These are phyloP conservation scores for Dromiciops gliroides DNA, from an alignment of 2,113 vertebrate species.

Conservation along the genomic window DNA sequence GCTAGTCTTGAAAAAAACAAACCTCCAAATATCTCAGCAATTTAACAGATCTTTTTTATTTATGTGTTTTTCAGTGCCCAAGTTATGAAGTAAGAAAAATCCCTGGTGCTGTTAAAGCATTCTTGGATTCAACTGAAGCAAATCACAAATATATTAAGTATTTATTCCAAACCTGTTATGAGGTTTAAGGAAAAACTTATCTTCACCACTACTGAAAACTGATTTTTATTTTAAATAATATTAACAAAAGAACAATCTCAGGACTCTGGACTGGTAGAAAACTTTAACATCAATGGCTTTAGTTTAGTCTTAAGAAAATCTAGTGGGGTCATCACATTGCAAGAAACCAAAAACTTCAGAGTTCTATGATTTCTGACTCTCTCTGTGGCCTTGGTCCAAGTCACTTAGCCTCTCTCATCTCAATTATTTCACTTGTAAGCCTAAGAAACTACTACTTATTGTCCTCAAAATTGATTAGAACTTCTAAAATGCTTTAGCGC, in stretches of 20 bases:
- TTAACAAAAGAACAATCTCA: conserved; percentile 53
- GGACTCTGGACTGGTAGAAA: conserved; percentile 29
- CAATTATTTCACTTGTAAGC: conserved; percentile 8
- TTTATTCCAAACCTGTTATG: conserved; percentile 77
- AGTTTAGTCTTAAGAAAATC: neutral
- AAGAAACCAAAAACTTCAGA: conserved; percentile 10
- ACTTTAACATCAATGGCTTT: conserved; percentile 29
- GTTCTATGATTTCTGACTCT: neutral
- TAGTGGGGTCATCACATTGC: neutral
- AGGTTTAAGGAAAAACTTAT: conserved; percentile 33
- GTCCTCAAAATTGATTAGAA: conserved; percentile 11
- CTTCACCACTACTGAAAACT: conserved; percentile 19
- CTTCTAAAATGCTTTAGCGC: neutral
- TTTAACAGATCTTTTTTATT: conserved; percentile 35
- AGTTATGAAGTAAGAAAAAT: conserved; percentile 43
- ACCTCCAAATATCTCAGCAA: conserved; percentile 4
- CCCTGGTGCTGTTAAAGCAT: conserved; percentile 60
- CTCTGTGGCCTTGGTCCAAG: neutral
- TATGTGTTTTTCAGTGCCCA: conserved; percentile 70
- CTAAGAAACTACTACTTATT: neutral
- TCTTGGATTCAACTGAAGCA: conserved; percentile 60
- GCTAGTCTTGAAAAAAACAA: conserved; percentile 54
- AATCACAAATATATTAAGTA: conserved; percentile 69
- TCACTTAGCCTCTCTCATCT: neutral
- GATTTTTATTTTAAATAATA: conserved; percentile 56